phyloP scores from a whole-genome alignment of 1,140 invertebrate genomes.

The Magallana gigas region DNA sequence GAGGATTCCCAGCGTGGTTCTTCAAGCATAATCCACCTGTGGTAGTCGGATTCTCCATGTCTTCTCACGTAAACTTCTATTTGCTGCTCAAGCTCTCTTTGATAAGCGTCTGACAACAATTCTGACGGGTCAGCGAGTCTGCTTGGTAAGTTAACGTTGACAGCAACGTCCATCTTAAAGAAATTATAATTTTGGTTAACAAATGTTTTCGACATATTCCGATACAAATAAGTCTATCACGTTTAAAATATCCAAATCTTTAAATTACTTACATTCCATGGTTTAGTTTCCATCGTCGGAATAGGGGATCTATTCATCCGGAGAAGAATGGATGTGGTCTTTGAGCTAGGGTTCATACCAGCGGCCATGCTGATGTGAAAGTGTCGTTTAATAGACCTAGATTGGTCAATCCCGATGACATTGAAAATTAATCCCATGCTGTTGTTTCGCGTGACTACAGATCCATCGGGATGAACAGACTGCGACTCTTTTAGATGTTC shows the following conservation, averaged over 20 bases:
- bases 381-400: slow-evolving; percentile 8
- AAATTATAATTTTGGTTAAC: neutral
- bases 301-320: slow-evolving; percentile 28
- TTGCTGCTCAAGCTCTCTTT: slow-evolving; percentile 41
- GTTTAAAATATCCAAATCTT: neutral
- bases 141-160: slow-evolving; percentile 42
- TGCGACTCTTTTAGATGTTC: slow-evolving; percentile 11
- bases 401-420: neutral
- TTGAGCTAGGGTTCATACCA: neutral
- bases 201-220: neutral
- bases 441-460: neutral
- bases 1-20: neutral
- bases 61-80: slow-evolving; percentile 32
- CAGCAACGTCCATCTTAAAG: slow-evolving; percentile 42
- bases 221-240: neutral
- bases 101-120: slow-evolving; percentile 38
- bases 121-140: slow-evolving; percentile 39
- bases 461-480: neutral
- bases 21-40: neutral
- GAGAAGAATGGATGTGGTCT: neutral
- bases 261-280: slow-evolving; percentile 38
- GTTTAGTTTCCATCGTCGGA: slow-evolving; percentile 43
- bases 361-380: neutral
- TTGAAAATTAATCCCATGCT: neutral
- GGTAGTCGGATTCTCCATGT: slow-evolving; percentile 11